Conservation (phyloP, 2,888 invertebrate genomes). For the Nomada goodeniana region DNA sequence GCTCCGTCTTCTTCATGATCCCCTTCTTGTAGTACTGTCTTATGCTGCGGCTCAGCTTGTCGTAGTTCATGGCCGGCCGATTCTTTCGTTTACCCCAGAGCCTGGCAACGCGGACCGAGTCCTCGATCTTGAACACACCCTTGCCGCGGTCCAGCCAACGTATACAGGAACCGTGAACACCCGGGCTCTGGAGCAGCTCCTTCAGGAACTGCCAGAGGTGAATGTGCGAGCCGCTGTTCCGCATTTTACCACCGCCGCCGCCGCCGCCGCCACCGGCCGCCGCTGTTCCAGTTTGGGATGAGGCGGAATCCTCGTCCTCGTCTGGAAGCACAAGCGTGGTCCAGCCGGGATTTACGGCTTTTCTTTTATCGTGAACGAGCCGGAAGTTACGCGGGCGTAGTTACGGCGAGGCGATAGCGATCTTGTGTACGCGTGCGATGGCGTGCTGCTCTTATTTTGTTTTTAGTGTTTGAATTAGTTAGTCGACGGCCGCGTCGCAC, state of each 20-base stretch:
- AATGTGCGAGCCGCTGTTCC: slow-evolving; percentile 91
- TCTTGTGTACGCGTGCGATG: not conserved
- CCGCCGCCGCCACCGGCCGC: not conserved
- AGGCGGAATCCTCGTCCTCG: slow-evolving; percentile 86
- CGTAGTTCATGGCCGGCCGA: slow-evolving; percentile 99
- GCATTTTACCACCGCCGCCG: slow-evolving; percentile 65
- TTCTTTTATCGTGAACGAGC: slow-evolving; percentile 23
- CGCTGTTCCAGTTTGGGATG: slow-evolving; percentile 65
- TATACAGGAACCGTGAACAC: slow-evolving; percentile 96
- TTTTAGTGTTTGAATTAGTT: not conserved
- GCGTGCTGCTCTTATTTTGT: not conserved
- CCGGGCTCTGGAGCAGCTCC: slow-evolving; percentile 95
- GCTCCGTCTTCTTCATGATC: slow-evolving; percentile 99
- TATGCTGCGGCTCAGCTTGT: slow-evolving; percentile 98
- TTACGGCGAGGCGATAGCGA: not conserved
- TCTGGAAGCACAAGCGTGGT: slow-evolving; percentile 82
- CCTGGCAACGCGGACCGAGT: slow-evolving; percentile 98
- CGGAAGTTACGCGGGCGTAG: not conserved
- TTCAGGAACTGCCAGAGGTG: slow-evolving; percentile 99
- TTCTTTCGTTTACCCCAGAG: slow-evolving; percentile 99
- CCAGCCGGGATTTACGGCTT: slow-evolving; percentile 49
- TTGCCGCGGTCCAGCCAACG: slow-evolving; percentile 98
- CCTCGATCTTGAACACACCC: slow-evolving; percentile 99
- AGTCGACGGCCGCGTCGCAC: not conserved
- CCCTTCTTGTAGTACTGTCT: slow-evolving; percentile 99